Base-by-base conservation (phyloP, 2,888 invertebrate species). In the Balanococcus diminutus region DNA sequence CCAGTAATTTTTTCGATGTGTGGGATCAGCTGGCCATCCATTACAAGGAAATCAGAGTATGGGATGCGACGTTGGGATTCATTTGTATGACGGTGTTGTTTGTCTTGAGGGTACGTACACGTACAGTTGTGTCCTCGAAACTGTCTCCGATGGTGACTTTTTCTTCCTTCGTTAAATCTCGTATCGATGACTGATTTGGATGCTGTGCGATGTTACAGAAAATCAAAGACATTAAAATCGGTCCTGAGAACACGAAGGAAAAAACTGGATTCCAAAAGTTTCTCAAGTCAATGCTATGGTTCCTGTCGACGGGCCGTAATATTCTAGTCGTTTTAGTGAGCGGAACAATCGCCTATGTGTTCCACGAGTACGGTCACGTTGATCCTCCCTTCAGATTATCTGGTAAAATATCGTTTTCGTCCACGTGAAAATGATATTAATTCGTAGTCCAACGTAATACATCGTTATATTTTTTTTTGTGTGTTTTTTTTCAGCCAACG, bases 251-350 rank as follows among this genome's bases (percentile, higher is more conserved):
- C 85, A 88, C 89, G 0, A 91, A 91, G 87, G 90, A 91, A 46
- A 90, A 91, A 14, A 91, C 91, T 16, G 81, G 88, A 0, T 88
- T 89, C 86, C 92, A 92, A 88, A 90, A 90, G 82, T 87, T 90
- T 9, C 87, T 92, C 22, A 90, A 92, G 56, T 93, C 93, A 89
- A 89, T 91, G 75, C 91, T 94, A 82, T 95, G 95, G 94, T 91
- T 95, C 89, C 90, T 95, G 81, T 93, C 94, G 86, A 95, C 94
- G 32, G 93, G 94, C 0, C 91, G 95, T 87, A 95, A 95, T 90
- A 95, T 95, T 88, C 91, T 95, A 67, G 93, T 95, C 32, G 95
- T 96, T 86, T 91, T 95, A 28, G 90, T 93, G 22, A 94, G 94
- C 89, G 93, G 93, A 0, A 91, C 92, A 6, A 90, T 94, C 84